These are phyloP conservation scores for Oreocharis arfaki DNA, from an alignment of 2,113 vertebrate species.

Conservation along the genomic window DNA sequence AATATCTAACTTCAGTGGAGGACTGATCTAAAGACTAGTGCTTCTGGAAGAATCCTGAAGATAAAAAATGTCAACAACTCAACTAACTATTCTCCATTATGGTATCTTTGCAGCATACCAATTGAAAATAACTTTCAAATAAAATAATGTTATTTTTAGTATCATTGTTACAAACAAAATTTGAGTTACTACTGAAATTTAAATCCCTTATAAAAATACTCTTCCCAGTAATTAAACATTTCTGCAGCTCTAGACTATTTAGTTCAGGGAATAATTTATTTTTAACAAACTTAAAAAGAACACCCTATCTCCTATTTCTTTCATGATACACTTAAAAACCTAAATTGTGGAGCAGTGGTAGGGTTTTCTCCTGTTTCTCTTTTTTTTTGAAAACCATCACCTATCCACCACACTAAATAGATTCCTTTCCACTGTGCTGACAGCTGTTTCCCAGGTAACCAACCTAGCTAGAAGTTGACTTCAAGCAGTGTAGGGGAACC, in stretches of 20 bases:
- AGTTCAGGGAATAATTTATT: background rate
- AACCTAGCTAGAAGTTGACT: constrained; percentile 29
- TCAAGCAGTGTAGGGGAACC: constrained; percentile 1
- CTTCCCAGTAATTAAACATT: background rate
- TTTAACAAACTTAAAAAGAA: background rate
- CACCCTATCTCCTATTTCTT: background rate
- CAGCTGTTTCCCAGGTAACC: constrained; percentile 66
- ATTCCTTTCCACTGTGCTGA: constrained; percentile 30
- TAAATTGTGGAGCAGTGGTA: background rate
- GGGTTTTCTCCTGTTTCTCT: background rate
- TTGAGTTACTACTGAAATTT: background rate
- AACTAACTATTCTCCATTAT: background rate
- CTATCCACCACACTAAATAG: constrained; percentile 1
- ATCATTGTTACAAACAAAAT: background rate
- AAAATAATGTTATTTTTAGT: background rate
- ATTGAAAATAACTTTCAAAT: background rate
- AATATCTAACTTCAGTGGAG: background rate
- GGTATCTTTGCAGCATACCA: background rate
- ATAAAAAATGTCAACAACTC: background rate
- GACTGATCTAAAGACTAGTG: background rate
- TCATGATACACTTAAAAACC: background rate
- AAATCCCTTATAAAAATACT: background rate
- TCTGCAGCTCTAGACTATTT: background rate
- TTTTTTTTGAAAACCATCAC: background rate
- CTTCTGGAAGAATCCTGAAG: background rate